Evolutionary conservation across 2,113 vertebrate species (phyloP).

Genomic region (Cinclus mexicanus): DNA sequence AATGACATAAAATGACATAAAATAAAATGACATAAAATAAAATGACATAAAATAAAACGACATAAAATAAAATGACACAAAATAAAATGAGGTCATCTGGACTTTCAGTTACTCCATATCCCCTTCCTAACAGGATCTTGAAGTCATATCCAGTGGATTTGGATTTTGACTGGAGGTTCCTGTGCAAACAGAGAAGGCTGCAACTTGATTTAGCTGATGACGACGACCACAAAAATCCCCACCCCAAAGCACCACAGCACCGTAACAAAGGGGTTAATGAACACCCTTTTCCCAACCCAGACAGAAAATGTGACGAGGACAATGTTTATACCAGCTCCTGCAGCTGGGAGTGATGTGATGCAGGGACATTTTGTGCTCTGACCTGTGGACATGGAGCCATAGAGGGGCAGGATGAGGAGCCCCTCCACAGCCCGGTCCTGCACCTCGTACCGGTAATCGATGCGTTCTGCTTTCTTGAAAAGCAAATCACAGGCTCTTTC

Average conservation of each 20-base stretch:
- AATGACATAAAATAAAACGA: background rate
- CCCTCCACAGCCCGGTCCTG: constrained; percentile 87
- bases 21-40: too few relatives aligned
- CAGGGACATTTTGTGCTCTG: background rate
- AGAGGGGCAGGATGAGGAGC: constrained; percentile 90
- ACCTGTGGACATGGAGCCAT: constrained; percentile 98
- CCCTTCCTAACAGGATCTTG: background rate
- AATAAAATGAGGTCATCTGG: background rate
- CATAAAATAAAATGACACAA: background rate
- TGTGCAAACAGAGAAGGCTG: background rate
- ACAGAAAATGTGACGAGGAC: background rate
- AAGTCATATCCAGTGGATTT: background rate
- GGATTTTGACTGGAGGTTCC: background rate
- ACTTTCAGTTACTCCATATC: background rate
- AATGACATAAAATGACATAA: background rate
- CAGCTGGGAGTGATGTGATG: fast-evolving
- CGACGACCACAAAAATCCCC: too few relatives aligned
- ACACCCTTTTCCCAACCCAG: background rate
- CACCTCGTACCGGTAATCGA: constrained; percentile 92
- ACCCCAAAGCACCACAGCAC: fast-evolving
- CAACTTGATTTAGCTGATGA: background rate
- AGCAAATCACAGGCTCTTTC: constrained; percentile 90
- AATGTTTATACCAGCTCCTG: fast-evolving
- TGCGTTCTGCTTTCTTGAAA: constrained; percentile 87
- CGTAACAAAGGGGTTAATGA: background rate